Base-by-base conservation (phyloP, 37 sponge, comb jelly and placozoan genomes). In the Crambe crambe region DNA sequence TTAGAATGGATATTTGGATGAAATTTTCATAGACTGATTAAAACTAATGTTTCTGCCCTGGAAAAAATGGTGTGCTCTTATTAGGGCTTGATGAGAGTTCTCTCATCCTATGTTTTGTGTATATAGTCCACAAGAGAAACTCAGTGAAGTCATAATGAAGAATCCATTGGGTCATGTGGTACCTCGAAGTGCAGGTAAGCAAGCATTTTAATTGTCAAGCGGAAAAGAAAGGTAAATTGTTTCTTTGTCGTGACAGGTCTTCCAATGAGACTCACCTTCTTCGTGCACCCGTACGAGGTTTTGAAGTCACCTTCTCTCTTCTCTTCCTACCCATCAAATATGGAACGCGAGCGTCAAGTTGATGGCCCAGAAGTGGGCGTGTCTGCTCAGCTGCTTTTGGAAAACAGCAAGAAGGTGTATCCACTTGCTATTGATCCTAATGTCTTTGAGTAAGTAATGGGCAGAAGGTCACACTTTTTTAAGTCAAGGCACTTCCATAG, bases 381-480 rank as follows among this genome's bases (percentile, higher is more conserved):
- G 75, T 40, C 74, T 56, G 86, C 37, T 29, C 54, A 72, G 29
- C 77, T 90, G 26, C 23, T 38, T 23, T 23, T 85, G 57, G 80
- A 80, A 64, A 41, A 58, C 21, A 77, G 90, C 38, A 26, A 56
- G 6, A 72, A 76, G 37, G 21, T 57, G 0, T 77, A 71, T 44
- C 71, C 25, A 21, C 86, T 90, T 56, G 72, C 82, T 32, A 42
- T 85, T 36, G 82, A 81, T 40, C 82, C 86, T 18, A 79, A 85
- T 37, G 37, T 82, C 20, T 90, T 77, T 77, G 72, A 75, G 86
- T 81, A 58, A 76, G 87, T 42, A 18, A 10, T 29, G 36, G 38
- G 3, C n/a, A n/a, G n/a, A n/a, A n/a, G n/a, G n/a, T n/a, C n/a
- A n/a, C n/a, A n/a, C n/a, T n/a, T n/a, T n/a, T n/a, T n/a, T n/a